Evolutionary conservation across 2,888 invertebrate species (phyloP), one percentile per base, ranked within the genome.

Genomic region (Mallateleia sp.): DNA sequence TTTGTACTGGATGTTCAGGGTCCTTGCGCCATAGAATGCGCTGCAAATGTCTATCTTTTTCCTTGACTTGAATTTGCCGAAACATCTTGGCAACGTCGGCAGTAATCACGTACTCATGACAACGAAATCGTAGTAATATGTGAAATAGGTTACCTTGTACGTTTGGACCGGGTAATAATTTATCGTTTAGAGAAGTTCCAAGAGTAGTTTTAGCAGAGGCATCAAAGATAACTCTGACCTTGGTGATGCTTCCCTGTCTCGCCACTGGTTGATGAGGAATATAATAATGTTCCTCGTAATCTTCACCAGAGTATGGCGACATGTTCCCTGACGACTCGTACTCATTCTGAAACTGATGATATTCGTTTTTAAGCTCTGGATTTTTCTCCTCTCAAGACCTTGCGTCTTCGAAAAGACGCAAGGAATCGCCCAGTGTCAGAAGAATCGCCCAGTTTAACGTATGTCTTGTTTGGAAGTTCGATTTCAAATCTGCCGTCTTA

Each of bases 41-140:
- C n/a, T 56, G 56, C 18, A 56, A 15, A 15, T 56, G 6, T 28
- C 28, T 25, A 15, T 28, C 56, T 24, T 6, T 28, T n/a, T 56
- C 56, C n/a, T 56, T 28, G 28, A 56, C 28, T n/a, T 15, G 14
- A n/a, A 56, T 56, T n/a, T 56, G 56, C 25, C 56, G 56, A n/a
- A 56, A 56, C 56, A 56, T 56, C 9, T 56, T 7, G 15, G 56
- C 56, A n/a, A 56, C 28, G 9, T 56, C 56, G 28, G 56, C 56
- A 6, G 56, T 56, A 2, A 56, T 7, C 18, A 56, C 28, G 8
- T 56, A 28, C 28, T 22, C 50, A 22, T 50, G 22, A 22, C 20
- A 22, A 4, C 50, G 50, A 50, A 50, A 50, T 11, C 22, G 50
- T 50, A 50, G 22, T 11, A 50, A 50, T 22, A 50, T 50, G 22